Percentiles rank a stretch among this genome's conserved stretches.
Evolutionary conservation across 1,140 invertebrate genomes (phyloP).

Genomic region (Centruroides sculpturatus): DNA sequence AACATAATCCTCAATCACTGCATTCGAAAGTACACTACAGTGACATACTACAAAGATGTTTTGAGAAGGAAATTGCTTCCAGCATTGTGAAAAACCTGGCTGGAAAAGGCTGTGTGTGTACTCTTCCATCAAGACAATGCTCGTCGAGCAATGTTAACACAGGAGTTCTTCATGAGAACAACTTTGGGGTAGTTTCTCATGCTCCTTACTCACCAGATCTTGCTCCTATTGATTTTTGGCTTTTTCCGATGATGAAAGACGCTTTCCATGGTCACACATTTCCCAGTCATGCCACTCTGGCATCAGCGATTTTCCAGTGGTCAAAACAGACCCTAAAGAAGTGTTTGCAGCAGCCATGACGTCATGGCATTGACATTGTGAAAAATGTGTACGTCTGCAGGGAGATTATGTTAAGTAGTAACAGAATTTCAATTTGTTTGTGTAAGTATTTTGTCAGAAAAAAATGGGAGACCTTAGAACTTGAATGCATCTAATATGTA

Average conservation of each 20-base stretch:
- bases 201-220: conserved; percentile 15
- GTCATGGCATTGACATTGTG: too few relatives aligned
- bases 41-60: conserved; percentile 1
- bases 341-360: too few relatives aligned
- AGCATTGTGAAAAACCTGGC: neutral
- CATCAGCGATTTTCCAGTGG: too few relatives aligned
- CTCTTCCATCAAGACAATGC: conserved; percentile 9
- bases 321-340: too few relatives aligned
- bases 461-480: too few relatives aligned
- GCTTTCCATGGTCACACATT: conserved; percentile 11
- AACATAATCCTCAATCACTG: neutral
- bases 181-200: conserved; percentile 13
- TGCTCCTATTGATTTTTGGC: conserved; percentile 4
- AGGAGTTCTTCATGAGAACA: conserved; percentile 4
- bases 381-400: too few relatives aligned
- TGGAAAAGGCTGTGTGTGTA: conserved; percentile 1
- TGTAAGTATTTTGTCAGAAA: too few relatives aligned
- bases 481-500: too few relatives aligned
- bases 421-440: too few relatives aligned
- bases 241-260: conserved; percentile 15
- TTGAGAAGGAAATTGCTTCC: conserved; percentile 1
- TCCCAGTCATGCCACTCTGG: neutral
- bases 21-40: neutral
- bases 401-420: too few relatives aligned
- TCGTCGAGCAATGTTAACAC: neutral